Evolutionary conservation across 1,140 invertebrate genomes (phyloP).

Genomic region (Drosophila tropicalis): DNA sequence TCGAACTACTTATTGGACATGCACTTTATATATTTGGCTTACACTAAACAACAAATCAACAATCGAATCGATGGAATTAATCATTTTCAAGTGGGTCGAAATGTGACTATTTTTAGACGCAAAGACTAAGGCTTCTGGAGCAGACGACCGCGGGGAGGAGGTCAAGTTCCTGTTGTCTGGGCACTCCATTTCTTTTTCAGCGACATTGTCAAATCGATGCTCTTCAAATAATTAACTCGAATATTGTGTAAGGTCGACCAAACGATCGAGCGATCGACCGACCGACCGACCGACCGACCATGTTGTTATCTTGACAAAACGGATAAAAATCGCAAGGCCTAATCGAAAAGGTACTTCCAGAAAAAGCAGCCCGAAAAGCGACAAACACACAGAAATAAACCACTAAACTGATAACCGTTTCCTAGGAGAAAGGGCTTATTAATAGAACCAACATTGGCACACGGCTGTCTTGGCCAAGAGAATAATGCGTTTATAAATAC

Average conservation of each 20-base stretch:
- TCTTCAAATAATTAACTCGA: conserved; percentile 66
- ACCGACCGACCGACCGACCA: neutral
- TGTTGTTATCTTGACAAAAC: conserved; percentile 7
- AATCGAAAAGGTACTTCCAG: conserved; percentile 6
- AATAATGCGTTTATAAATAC: conserved; percentile 30
- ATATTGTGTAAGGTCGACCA: conserved; percentile 63
- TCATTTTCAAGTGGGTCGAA: conserved; percentile 65
- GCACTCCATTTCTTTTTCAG: conserved; percentile 5
- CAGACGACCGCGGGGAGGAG: neutral
- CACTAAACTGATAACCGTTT: conserved; percentile 41
- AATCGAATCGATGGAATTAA: conserved; percentile 45
- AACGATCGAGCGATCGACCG: too few relatives aligned
- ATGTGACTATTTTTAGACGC: conserved; percentile 54
- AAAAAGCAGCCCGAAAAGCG: conserved; percentile 23
- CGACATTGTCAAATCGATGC: conserved; percentile 70
- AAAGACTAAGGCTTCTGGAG: neutral
- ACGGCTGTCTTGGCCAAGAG: conserved; percentile 16
- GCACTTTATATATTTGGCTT: conserved; percentile 35
- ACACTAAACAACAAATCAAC: conserved; percentile 45
- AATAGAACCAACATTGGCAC: conserved; percentile 13
- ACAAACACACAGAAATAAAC: neutral
- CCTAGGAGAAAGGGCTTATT: conserved; percentile 8
- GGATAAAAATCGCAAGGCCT: conserved; percentile 23
- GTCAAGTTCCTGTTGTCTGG: neutral
- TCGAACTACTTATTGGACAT: conserved; percentile 37